Conservation (phyloP, 2,888 invertebrate species). For the Drosophila acutilabella region DNA sequence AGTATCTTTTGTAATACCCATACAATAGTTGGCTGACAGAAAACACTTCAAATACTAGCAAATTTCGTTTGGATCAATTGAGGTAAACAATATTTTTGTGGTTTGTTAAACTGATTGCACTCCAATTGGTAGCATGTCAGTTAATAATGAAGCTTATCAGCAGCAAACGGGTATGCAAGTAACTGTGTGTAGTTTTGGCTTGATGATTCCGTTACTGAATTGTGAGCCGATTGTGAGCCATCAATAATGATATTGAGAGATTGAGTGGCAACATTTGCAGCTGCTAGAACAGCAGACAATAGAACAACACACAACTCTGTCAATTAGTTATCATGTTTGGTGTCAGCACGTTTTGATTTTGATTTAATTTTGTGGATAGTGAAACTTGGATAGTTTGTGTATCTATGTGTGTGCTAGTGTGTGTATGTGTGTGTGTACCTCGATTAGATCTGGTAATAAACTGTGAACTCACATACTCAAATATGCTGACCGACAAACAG, state of each 20-base stretch:
- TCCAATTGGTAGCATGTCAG: slow-evolving; percentile 26
- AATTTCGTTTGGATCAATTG: slow-evolving; percentile 35
- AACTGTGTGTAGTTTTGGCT: slow-evolving; percentile 9
- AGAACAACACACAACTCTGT: slow-evolving; percentile 59
- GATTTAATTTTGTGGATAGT: slow-evolving; percentile 66
- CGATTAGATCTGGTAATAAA: slow-evolving; percentile 38
- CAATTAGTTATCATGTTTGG: slow-evolving; percentile 77
- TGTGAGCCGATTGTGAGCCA: slow-evolving; percentile 15
- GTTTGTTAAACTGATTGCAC: slow-evolving; percentile 38
- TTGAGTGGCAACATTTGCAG: slow-evolving; percentile 54
- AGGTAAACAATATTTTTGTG: slow-evolving; percentile 35
- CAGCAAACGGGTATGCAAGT: too few relatives aligned
- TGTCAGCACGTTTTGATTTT: slow-evolving; percentile 72
- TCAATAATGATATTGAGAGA: slow-evolving; percentile 49
- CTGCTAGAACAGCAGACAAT: slow-evolving; percentile 42
- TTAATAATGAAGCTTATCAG: slow-evolving; percentile 20
- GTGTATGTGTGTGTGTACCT: slow-evolving; percentile 5
- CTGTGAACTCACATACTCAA: slow-evolving; percentile 30
- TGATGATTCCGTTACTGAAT: slow-evolving; percentile 3
- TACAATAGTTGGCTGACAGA: neutral
- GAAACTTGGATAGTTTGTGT: slow-evolving; percentile 16
- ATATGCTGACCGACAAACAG: slow-evolving; percentile 58
- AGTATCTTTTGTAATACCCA: too few relatives aligned
- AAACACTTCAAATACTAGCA: slow-evolving; percentile 7
- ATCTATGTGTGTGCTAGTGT: slow-evolving; percentile 13